Conservation (phyloP, 2,797 vertebrate genomes). For the Mormyrus proboscirostris region DNA sequence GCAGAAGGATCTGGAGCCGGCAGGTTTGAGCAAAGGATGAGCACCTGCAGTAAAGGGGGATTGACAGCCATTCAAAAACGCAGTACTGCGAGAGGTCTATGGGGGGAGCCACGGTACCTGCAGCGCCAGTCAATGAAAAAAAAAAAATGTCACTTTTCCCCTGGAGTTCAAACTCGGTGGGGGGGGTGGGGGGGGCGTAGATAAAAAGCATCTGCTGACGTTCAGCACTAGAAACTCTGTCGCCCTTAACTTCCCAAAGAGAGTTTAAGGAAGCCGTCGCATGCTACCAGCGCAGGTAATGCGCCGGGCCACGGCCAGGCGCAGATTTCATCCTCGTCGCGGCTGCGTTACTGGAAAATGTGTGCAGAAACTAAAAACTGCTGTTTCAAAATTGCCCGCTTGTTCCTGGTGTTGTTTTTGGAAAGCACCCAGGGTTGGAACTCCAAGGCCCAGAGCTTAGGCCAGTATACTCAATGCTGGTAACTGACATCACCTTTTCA, state of each 20-base stretch:
- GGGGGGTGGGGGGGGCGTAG: conserved; percentile 31
- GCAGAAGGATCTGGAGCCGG: background rate
- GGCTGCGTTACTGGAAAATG: conserved; percentile 58
- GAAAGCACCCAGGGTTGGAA: conserved; percentile 48
- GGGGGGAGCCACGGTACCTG: background rate
- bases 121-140: background rate
- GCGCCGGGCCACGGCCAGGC: conserved; percentile 48
- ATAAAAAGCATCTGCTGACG: conserved; percentile 47
- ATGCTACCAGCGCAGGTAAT: conserved; percentile 65
- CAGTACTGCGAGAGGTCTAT: background rate
- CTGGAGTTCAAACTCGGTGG: conserved; percentile 33
- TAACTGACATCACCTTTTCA: conserved; percentile 61
- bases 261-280: conserved; percentile 66
- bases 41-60: background rate
- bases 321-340: conserved; percentile 52
- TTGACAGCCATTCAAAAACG: background rate
- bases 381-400: conserved; percentile 55
- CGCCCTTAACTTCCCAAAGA: conserved; percentile 60
- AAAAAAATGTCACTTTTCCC: background rate
- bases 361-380: conserved; percentile 61
- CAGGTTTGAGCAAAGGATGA: background rate
- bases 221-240: conserved; percentile 48
- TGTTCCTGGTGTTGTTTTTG: conserved; percentile 68
- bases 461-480: conserved; percentile 64
- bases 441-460: conserved; percentile 47